Conservation (phyloP, 2,888 invertebrate species). For the Odontomyia ornata region DNA sequence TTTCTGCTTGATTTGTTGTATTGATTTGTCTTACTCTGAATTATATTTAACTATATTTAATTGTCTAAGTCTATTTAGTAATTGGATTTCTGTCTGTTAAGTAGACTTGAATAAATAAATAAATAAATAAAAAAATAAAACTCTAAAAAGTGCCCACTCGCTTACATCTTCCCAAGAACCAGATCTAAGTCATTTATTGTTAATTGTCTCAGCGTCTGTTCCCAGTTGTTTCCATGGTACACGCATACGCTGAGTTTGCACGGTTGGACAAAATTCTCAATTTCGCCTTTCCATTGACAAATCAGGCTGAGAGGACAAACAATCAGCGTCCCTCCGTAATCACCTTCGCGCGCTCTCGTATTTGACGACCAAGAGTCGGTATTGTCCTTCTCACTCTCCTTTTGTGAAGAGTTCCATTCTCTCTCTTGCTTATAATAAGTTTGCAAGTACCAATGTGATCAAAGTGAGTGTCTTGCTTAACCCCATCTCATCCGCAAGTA, state of each 20-base stretch:
- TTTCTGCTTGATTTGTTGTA: too few relatives aligned
- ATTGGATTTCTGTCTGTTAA: too few relatives aligned
- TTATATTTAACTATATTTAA: too few relatives aligned
- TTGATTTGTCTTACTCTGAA: too few relatives aligned
- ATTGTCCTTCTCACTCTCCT: constrained; percentile 44
- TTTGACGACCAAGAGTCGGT: constrained; percentile 55
- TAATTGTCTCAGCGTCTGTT: constrained; percentile 70
- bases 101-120: too few relatives aligned
- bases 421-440: not conserved
- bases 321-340: constrained; percentile 80
- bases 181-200: constrained; percentile 83
- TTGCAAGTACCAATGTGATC: constrained; percentile 75
- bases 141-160: constrained; percentile 70
- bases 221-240: constrained; percentile 85
- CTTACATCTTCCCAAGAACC: constrained; percentile 71
- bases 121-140: too few relatives aligned
- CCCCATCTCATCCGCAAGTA: constrained; percentile 74
- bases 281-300: constrained; percentile 89
- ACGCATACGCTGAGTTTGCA: constrained; percentile 72
- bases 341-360: constrained; percentile 63
- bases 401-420: constrained; percentile 2
- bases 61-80: too few relatives aligned
- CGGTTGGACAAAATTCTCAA: constrained; percentile 70
- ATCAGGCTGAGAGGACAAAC: constrained; percentile 92
- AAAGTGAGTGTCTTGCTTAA: constrained; percentile 79